Percentiles rank a stretch among this genome's conserved stretches.
These are phyloP conservation scores for Pelusios castaneus DNA, from an alignment of 2,113 vertebrate species.

Conservation along the genomic window DNA sequence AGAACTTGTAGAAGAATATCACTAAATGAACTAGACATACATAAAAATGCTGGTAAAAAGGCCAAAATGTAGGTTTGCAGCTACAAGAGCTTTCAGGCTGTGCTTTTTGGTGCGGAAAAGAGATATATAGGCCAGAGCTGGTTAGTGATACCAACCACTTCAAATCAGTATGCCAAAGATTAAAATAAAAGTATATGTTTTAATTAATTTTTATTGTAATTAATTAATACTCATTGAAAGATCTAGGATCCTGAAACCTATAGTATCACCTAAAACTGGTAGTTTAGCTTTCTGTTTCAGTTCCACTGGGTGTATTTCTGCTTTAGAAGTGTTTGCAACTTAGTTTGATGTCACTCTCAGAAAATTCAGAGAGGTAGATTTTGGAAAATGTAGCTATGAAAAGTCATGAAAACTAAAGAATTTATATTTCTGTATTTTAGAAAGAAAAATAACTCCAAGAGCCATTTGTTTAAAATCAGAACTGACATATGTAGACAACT, in stretches of 20 bases:
- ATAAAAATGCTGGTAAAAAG: neutral
- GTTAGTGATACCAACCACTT: neutral
- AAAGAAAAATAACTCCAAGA: no score
- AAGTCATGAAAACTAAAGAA: no score
- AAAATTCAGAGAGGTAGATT: no score
- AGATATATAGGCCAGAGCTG: neutral
- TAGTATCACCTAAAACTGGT: no score
- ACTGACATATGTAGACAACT: no score
- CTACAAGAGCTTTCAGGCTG: accelerated
- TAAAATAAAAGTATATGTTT: neutral
- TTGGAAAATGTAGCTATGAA: no score
- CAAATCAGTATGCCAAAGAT: neutral
- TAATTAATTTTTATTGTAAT: neutral
- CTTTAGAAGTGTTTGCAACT: neutral
- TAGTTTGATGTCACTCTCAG: neutral
- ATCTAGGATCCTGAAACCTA: neutral
- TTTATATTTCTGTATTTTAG: no score
- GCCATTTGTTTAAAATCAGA: no score
- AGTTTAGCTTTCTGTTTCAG: no score
- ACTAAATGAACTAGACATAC: neutral
- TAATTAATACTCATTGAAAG: neutral
- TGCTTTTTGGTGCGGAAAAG: neutral
- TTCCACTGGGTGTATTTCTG: neutral
- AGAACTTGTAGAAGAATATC: neutral
- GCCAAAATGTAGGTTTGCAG: neutral